Percentiles rank a stretch among this genome's conserved stretches.
Evolutionary conservation across 2,888 invertebrate genomes (phyloP).

Genomic region (Taenaris catops): DNA sequence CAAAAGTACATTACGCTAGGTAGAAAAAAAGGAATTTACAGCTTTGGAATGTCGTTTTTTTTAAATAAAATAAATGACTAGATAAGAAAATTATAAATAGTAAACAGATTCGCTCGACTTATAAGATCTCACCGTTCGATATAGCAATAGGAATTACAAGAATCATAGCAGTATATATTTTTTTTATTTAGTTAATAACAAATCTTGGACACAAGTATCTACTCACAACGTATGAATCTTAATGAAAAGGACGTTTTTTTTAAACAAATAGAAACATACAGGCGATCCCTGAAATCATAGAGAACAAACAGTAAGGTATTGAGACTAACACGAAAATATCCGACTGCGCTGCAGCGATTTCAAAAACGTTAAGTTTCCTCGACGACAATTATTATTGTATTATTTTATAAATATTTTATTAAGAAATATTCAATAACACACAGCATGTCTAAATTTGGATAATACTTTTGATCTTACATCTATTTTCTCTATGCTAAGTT

Average conservation of each 20-base stretch:
- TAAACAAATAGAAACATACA: constrained; percentile 34
- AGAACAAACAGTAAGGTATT: constrained; percentile 9
- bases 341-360: no score
- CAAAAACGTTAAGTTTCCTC: no score
- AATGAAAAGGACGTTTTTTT: constrained; percentile 28
- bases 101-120: constrained; percentile 39
- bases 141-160: constrained; percentile 29
- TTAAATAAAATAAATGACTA: constrained; percentile 71
- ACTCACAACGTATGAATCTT: constrained; percentile 24
- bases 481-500: constrained; percentile 67
- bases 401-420: constrained; percentile 39
- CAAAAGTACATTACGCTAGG: constrained; percentile 71
- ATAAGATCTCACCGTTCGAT: constrained; percentile 52
- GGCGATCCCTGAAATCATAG: constrained; percentile 32
- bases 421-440: constrained; percentile 65
- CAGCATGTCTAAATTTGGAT: constrained; percentile 73
- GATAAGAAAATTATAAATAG: constrained; percentile 49
- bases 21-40: constrained; percentile 56
- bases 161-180: constrained; percentile 28
- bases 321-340: constrained; percentile 33
- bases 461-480: constrained; percentile 74
- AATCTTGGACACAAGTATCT: constrained; percentile 32
- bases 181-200: constrained; percentile 31
- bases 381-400: constrained; percentile 35
- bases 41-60: constrained; percentile 76